Base-by-base conservation (phyloP, 2,888 invertebrate genomes). In the Anoplius nigerrimus region DNA sequence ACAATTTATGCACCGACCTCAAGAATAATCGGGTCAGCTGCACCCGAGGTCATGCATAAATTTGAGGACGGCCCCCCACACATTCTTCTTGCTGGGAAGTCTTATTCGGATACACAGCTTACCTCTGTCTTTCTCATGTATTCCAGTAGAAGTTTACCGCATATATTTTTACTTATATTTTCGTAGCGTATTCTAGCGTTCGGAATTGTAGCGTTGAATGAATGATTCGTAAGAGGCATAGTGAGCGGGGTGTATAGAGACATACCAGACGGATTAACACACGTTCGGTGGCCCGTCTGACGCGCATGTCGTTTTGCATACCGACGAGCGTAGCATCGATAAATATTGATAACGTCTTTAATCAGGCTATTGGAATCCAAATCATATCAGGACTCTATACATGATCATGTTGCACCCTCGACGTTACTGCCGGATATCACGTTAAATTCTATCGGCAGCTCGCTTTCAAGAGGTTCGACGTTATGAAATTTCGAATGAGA, bases 221-320 rank as follows among this genome's bases (percentile, higher is more conserved):
- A n/a, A n/a, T n/a, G n/a, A 74, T 77, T 45, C 63, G 65, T 24
- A 62, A 70, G 65, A 63, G 71, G 65, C 76, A 52, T 45, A 51
- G 51, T 4, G 54, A 48, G 52, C 22, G 62, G n/a, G n/a, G n/a
- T 60, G 75, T 56, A 63, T 60, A 62, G n/a, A n/a, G n/a, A n/a
- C 76, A 75, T 75, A 72, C 71, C 75, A 56, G 56, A 65, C 55
- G 58, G 65, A 76, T 78, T 73, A 74, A 46, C 70, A 62, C 71
- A 70, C 62, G 76, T 46, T 61, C 48, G 54, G 46, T 58, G 45
- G 34, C 53, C 52, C 65, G 71, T 66, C 69, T 61, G 59, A 54
- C 46, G 69, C 66, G 70, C 70, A 73, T 74, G 71, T 68, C 69
- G 77, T 76, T 80, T 80, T 76, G 73, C 76, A 78, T 80, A 69